Evolutionary conservation across 2,113 vertebrate genomes (phyloP), one percentile per base, ranked within the genome.

Genomic region (Paralichthys olivaceus): DNA sequence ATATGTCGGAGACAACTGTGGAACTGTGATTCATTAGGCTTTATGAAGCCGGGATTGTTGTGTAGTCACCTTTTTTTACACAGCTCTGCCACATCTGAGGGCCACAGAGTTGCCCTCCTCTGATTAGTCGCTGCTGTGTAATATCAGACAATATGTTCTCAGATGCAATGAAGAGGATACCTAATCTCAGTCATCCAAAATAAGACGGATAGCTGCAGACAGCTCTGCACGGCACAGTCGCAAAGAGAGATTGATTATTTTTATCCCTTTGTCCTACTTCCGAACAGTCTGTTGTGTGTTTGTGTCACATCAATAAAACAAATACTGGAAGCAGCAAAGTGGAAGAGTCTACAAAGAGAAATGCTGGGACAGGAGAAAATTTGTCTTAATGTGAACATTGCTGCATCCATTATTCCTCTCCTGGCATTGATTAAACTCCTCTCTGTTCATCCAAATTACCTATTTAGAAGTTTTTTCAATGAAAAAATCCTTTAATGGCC

Each of bases 31-130:
- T 85, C 76, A 89, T 83, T 79, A 87, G 74, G 79, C 75, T 85
- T 91, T 77, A 85, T 73, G 58, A 88, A 89, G 67, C 65, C 69
- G 74, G 63, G 90, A 86, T 77, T 89, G 87, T 79, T 71, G 73
- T 25, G 51, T 23, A 26, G 54, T 69, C 72, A 76, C 57, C 54
- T 62, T 4, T 62, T 4, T 84, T 80, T 54, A 25, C 2, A 20
- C 28, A 6, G 51, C 60, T 4, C 17, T 47, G 61, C 43, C 72
- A 72, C 22, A 66, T 17, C 71, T 32, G 29, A 81, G 32, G 45
- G 62, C 67, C 5, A 19, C 28, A 57, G 45, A 72, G 66, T 3
- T 40, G 69, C 53, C 32, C 20, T 57, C 40, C 29, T 68, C 62
- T 80, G 80, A 84, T 86, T 73, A 83, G 55, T 69, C 67, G 59